Conservation (phyloP, 1,140 invertebrate species). For the Pentalonia nigronervosa region DNA sequence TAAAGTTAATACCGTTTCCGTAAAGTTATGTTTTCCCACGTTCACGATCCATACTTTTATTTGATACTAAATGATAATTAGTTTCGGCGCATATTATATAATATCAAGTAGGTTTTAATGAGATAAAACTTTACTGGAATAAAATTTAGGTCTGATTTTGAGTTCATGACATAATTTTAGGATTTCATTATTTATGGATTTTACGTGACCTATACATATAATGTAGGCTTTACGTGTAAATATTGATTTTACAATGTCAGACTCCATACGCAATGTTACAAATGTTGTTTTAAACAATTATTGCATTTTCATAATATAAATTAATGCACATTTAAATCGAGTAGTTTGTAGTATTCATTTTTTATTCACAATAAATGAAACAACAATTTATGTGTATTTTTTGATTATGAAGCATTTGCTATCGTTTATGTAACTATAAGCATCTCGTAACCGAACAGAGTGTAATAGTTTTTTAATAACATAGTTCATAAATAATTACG, state of each 20-base stretch:
- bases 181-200: background rate
- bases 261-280: background rate
- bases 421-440: background rate
- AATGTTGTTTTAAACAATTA: background rate
- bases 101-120: no score
- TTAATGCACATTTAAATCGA: background rate
- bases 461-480: background rate
- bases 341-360: background rate
- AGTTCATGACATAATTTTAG: background rate
- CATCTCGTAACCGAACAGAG: background rate
- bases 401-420: background rate
- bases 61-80: background rate
- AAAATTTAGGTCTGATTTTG: background rate
- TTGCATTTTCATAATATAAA: background rate
- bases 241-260: background rate
- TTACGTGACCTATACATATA: background rate
- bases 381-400: background rate
- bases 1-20: background rate
- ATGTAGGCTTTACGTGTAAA: background rate
- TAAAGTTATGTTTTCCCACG: background rate
- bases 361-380: background rate
- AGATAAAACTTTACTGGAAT: background rate
- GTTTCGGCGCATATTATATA: background rate
- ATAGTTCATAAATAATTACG: background rate
- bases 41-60: background rate